phyloP scores from a whole-genome alignment of 2,113 vertebrate species.

The Malurus alboscapulatus region DNA sequence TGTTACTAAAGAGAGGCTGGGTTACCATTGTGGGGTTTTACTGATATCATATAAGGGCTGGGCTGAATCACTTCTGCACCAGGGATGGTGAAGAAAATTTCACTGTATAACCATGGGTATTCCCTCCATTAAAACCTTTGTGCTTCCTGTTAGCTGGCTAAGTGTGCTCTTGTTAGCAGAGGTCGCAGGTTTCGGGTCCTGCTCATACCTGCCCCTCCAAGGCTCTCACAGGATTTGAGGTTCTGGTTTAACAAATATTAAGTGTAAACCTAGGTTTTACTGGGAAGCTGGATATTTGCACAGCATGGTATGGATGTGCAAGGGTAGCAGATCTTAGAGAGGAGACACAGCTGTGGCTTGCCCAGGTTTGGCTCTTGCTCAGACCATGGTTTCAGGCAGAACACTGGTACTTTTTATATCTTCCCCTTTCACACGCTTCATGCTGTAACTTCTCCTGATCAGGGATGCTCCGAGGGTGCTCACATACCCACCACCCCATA shows the following conservation, averaged over 20 bases:
- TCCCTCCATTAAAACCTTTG: not conserved
- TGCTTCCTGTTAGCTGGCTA: not conserved
- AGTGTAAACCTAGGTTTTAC: not conserved
- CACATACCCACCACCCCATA: fast-evolving
- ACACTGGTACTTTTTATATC: not conserved
- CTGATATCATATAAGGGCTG: not conserved
- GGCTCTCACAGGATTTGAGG: not conserved
- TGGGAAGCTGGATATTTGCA: not conserved
- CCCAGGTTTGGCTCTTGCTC: not conserved
- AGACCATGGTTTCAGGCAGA: not conserved
- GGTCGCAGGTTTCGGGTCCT: fast-evolving
- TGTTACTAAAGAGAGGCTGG: not conserved
- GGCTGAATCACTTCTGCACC: not conserved
- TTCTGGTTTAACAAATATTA: not conserved
- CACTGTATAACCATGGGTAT: not conserved
- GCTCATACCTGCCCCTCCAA: not conserved
- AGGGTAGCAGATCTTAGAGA: not conserved
- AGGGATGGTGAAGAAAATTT: not conserved
- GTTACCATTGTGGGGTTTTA: not conserved
- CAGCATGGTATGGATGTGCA: not conserved
- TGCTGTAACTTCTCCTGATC: not conserved
- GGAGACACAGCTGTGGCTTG: not conserved
- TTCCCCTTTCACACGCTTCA: not conserved
- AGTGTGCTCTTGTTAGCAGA: not conserved
- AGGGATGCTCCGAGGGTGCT: not conserved